Evolutionary conservation across 64 coral and sea anemone genomes (phyloP), one percentile per base, ranked within the genome.

Genomic region (Stichodactyla helianthus): DNA sequence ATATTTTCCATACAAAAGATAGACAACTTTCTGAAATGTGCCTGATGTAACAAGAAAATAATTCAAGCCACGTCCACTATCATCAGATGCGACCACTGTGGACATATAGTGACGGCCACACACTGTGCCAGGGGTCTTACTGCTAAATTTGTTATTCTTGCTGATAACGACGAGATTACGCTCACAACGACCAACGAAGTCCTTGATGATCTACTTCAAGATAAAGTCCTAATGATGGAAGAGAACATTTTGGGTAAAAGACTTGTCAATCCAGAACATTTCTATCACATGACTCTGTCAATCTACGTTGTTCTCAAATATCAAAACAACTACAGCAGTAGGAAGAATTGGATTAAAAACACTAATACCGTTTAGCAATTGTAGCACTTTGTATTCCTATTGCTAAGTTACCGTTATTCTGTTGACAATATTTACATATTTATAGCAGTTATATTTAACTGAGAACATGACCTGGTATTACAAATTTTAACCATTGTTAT

Each of bases 21-120:
- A 67, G 87, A 88, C 54, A 88, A 82, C 74, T 82, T 80, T 65
- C 59, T 70, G 51, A 88, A 88, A 62, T 88, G 87, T 51, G 79
- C 68, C 68, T 59, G 65, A 15, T 89, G 88, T 79, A 89, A 89
- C 88, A 89, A 74, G 52, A 89, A 89, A 83, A 89, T 89, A 57
- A 61, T 88, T 53, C 80, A 89, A 35, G 88, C 77, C 51, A 83
- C 88, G n/a, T 80, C 77, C 64, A 59, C 58, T 88, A 77, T 68
- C 52, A 82, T 88, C 77, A 78, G 82, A 88, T 89, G 79, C 26
- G 88, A 89, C 63, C 44, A 82, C 64, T 89, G 79, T 82, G 25
- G 79, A 77, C 68, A 71, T 51, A 71, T 89, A 0, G 81, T 89
- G 51, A 89, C 79, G 65, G 62, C 79, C 55, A 71, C 78, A 79